Evolutionary conservation across 2,888 invertebrate species (phyloP), one percentile per base, ranked within the genome.

Genomic region (Eupeodes latifasciatus): DNA sequence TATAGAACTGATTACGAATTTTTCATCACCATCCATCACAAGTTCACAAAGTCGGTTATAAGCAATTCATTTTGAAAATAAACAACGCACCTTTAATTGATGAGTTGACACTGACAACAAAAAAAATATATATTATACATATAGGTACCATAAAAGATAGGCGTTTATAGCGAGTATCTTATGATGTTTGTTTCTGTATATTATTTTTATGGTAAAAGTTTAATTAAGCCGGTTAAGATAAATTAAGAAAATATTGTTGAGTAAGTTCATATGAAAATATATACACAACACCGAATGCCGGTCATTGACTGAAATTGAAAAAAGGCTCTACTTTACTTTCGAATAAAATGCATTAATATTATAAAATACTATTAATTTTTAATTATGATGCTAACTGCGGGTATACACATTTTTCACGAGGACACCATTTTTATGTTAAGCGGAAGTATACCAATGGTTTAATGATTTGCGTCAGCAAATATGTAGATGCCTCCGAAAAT

Each of bases 21-120:
- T 27, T 55, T 36, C 55, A 71, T 71, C 53, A 53, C 9, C 71
- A 71, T 71, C 53, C 40, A 71, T 71, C 71, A 71, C 6, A 55
- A 55, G 55, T 55, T 12, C 40, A 40, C 27, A 40, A 40, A 40
- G 40, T 40, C 40, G 40, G 16, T 19, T 12, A 27, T 27, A 55
- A 40, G 36, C 14, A 71, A 71, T 71, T 14, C 19, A 71, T n/a
- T 55, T 44, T 53, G 47, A 71, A 71, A 55, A 71, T 71, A 11
- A 71, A 71, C n/a, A 71, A 55, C 71, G 14, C 71, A 71, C 71
- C 71, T 71, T 44, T 55, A 71, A 71, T 71, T 71, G 71, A 71
- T 71, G 53, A 40, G 53, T 49, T 69, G 71, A 55, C 71, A 55
- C 12, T 71, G 19, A 55, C 55, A 19, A 44, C 40, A 53, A 12